These are phyloP conservation scores for Acanthurus lineatus DNA, from an alignment of 2,797 vertebrate genomes.

Conservation along the genomic window DNA sequence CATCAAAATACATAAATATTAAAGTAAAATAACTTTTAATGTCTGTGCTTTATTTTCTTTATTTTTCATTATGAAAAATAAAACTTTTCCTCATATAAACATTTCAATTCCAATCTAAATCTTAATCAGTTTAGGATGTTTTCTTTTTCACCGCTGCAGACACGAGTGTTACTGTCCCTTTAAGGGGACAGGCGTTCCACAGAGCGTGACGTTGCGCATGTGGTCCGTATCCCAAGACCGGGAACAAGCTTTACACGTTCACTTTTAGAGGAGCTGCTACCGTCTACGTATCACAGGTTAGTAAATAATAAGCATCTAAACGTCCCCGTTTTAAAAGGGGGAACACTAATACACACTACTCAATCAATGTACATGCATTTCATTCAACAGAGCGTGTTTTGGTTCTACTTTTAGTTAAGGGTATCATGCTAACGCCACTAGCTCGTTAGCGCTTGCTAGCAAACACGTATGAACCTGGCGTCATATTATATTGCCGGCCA, in stretches of 20 bases:
- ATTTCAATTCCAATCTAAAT: too few relatives aligned
- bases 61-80: too few relatives aligned
- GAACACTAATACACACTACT: accelerated
- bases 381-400: not conserved
- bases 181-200: conserved; percentile 45
- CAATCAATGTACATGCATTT: accelerated
- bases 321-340: accelerated
- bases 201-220: conserved; percentile 28
- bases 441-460: conserved; percentile 45
- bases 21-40: too few relatives aligned
- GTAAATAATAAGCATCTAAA: conserved; percentile 6
- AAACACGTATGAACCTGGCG: not conserved
- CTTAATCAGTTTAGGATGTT: too few relatives aligned
- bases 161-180: conserved; percentile 55
- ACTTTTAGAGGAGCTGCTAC: conserved; percentile 22
- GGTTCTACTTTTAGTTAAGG: conserved; percentile 34
- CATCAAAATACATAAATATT: too few relatives aligned
- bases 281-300: conserved; percentile 53
- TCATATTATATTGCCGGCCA: not conserved
- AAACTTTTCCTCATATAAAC: too few relatives aligned
- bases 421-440: conserved; percentile 55
- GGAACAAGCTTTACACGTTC: conserved; percentile 49
- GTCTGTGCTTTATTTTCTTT: too few relatives aligned
- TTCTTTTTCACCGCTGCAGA: not conserved
- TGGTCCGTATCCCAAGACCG: conserved; percentile 47